Evolutionary conservation across 2,888 invertebrate genomes (phyloP), one percentile per base, ranked within the genome.

Genomic region (Drosophila antonietae): DNA sequence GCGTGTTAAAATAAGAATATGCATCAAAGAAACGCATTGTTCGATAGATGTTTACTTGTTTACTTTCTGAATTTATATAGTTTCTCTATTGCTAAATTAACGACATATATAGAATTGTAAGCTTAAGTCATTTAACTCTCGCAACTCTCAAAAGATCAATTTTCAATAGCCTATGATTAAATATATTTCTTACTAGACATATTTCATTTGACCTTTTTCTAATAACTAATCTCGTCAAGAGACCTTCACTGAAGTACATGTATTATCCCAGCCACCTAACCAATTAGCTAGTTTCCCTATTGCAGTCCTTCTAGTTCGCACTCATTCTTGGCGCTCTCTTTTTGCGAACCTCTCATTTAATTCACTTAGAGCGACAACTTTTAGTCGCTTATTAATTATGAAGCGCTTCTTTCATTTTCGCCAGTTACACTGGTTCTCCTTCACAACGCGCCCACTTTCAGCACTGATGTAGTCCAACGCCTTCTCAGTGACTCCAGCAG

Each of bases 341-440:
- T 28, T 41, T 31, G 59, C 64, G 51, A 46, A 58, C 55, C 59
- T 46, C 63, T 66, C 70, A 68, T 83, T 88, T 83, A 75, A 82
- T 83, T 83, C 68, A 89, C 78, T 89, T 80, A 60, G 51, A 53
- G 53, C 9, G 59, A 23, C 63, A 72, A 88, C 65, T 73, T 87
- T 51, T 35, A 60, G 18, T 70, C 68, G 68, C 55, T 55, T 83
- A 76, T 86, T 86, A 82, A 82, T 82, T 83, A 81, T 69, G 60
- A 58, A 58, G 61, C 39, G 33, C 47, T 44, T 15, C 20, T n/a
- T 6, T 49, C 31, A 23, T 43, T 43, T 55, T 18, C 15, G 12
- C 31, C 46, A 14, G 41, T n/a, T 20, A 2, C n/a, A 5, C 5
- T 9, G 5, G 2, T 49, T 43, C 28, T 9, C n/a, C 1, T n/a